Percentiles rank a stretch among this genome's conserved stretches.
These are phyloP conservation scores for Phacellophora camtschatica DNA, from an alignment of 30 jellyfish, hydroid and myxozoan genomes.

Conservation along the genomic window DNA sequence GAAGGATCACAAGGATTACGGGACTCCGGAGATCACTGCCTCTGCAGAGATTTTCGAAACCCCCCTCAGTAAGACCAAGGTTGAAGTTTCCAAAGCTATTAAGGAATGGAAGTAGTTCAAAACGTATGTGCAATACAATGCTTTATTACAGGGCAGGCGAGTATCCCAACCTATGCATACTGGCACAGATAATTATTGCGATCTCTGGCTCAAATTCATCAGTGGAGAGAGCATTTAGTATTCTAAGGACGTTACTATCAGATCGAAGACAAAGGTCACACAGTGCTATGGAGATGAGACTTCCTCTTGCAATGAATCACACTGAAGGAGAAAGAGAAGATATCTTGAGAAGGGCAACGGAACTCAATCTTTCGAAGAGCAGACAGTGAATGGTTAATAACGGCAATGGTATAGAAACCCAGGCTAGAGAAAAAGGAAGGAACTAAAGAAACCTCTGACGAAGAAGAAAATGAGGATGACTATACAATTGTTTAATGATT, in stretches of 20 bases:
- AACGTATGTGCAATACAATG: background rate
- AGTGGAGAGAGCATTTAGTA: slow-evolving; percentile 42
- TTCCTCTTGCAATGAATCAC: background rate
- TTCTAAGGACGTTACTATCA: slow-evolving; percentile 15
- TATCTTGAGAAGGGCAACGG: background rate
- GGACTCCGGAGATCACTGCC: slow-evolving; percentile 6
- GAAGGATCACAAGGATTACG: background rate
- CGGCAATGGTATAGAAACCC: background rate
- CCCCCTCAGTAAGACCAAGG: background rate
- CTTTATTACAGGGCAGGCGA: background rate
- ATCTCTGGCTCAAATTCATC: slow-evolving; percentile 34
- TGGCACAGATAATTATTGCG: slow-evolving; percentile 17
- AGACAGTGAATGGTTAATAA: slow-evolving; percentile 7
- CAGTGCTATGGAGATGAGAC: background rate
- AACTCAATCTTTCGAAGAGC: slow-evolving; percentile 25
- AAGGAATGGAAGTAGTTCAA: background rate
- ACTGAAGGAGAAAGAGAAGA: background rate
- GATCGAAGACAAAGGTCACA: slow-evolving; percentile 5
- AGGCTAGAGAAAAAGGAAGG: slow-evolving; percentile 19
- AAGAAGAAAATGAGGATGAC: slow-evolving; percentile 23
- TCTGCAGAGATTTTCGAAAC: background rate
- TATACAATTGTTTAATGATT: background rate
- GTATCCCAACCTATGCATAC: slow-evolving; percentile 34
- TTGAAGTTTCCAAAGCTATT: background rate
- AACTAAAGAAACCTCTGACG: slow-evolving; percentile 22